These are phyloP conservation scores for Ardeotis arabs DNA, from an alignment of 2,113 vertebrate species.

Conservation along the genomic window DNA sequence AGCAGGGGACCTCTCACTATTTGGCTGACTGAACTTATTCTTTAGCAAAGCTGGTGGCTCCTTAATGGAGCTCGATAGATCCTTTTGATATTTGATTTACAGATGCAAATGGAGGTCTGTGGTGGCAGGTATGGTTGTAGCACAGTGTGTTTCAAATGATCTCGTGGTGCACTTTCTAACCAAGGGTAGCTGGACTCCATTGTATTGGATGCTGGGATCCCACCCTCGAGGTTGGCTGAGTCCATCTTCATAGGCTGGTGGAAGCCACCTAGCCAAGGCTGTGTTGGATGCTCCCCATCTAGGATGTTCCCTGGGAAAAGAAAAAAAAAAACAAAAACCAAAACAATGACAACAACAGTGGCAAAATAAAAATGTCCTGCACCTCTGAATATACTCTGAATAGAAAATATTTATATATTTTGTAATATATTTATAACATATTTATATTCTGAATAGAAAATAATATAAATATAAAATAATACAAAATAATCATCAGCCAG, in stretches of 20 bases:
- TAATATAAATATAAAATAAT: neutral
- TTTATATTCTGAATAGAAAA: neutral
- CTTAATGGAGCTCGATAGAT: neutral
- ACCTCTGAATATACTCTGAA: neutral
- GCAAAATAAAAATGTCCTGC: neutral
- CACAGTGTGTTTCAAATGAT: neutral
- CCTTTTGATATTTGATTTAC: neutral
- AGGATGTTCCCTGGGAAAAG: slow-evolving; percentile 81
- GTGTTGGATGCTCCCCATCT: slow-evolving; percentile 90
- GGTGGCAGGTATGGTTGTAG: neutral
- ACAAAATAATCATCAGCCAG: neutral
- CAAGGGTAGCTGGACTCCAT: slow-evolving; percentile 84
- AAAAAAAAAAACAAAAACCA: neutral
- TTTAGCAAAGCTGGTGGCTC: neutral
- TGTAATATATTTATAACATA: too few relatives aligned
- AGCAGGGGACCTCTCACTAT: neutral
- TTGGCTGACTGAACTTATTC: neutral
- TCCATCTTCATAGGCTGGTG: slow-evolving; percentile 89
- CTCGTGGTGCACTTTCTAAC: slow-evolving; percentile 67
- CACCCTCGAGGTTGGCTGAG: slow-evolving; percentile 90
- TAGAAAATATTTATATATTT: neutral
- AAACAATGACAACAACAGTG: neutral
- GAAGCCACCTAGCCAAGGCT: slow-evolving; percentile 90
- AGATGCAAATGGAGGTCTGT: neutral
- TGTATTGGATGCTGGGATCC: slow-evolving; percentile 80